Evolutionary conservation across 2,797 vertebrate species (phyloP).

Genomic region (Fratercula arctica): DNA sequence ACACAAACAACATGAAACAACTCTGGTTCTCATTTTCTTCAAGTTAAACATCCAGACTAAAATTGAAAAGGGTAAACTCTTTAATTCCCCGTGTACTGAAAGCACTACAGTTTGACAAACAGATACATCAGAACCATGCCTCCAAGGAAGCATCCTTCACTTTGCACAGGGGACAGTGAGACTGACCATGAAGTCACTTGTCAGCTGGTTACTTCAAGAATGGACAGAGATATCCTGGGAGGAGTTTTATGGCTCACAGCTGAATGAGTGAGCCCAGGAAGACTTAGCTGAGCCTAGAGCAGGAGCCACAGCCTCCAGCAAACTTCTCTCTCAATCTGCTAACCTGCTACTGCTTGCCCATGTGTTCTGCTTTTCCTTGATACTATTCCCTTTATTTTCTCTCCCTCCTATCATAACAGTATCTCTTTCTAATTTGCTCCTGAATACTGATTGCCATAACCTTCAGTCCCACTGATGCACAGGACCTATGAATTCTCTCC

Average conservation of each 20-base stretch:
- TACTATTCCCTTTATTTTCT: not conserved
- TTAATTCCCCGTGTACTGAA: not conserved
- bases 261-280: not conserved
- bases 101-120: not conserved
- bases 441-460: not conserved
- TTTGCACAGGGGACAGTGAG: not conserved
- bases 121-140: not conserved
- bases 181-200: not conserved
- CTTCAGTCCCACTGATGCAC: not conserved
- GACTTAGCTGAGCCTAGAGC: not conserved
- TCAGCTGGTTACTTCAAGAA: not conserved
- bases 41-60: not conserved
- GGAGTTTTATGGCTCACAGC: not conserved
- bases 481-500: not conserved
- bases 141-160: not conserved
- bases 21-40: not conserved
- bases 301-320: not conserved
- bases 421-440: not conserved
- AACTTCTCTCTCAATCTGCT: not conserved
- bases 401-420: not conserved
- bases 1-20: not conserved
- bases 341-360: not conserved
- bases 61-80: not conserved
- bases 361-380: not conserved
- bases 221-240: not conserved